Percentiles rank a stretch among this genome's conserved stretches.
Evolutionary conservation across 2,888 invertebrate species (phyloP).

Genomic region (Caenorhabditis drosophilae): DNA sequence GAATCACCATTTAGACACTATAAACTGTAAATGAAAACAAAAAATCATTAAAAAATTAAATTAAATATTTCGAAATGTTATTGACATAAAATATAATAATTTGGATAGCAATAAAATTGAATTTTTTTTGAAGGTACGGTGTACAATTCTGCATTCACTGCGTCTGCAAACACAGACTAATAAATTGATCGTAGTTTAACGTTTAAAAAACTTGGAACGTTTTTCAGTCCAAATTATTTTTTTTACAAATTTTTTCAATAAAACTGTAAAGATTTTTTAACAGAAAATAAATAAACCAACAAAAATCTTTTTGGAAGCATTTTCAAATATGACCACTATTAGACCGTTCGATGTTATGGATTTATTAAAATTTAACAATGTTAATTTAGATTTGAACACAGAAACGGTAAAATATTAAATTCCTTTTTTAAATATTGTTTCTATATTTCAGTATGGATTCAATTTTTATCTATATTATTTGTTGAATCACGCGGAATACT

Average conservation of each 20-base stretch:
- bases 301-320: not conserved
- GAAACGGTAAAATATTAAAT: slow-evolving; percentile 78
- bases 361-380: slow-evolving; percentile 61
- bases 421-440: slow-evolving; percentile 67
- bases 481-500: slow-evolving; percentile 98
- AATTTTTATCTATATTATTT: slow-evolving; percentile 93
- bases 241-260: not conserved
- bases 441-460: slow-evolving; percentile 70
- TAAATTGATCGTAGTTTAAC: slow-evolving; percentile 2
- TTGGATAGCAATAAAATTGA: slow-evolving; percentile 1
- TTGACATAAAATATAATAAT: slow-evolving; percentile 8
- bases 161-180: not conserved
- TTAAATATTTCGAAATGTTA: not conserved
- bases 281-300: not conserved
- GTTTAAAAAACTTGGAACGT: slow-evolving; percentile 26
- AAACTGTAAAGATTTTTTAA: no score
- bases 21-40: slow-evolving; percentile 3
- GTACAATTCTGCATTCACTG: slow-evolving; percentile 17
- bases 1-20: not conserved
- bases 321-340: slow-evolving; percentile 48
- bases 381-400: slow-evolving; percentile 91
- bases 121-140: slow-evolving; percentile 18
- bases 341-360: slow-evolving; percentile 57
- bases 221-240: slow-evolving; percentile 3
- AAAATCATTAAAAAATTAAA: no score